Evolutionary conservation across 2,113 vertebrate species (phyloP).

Genomic region (Aviceda subcristata): DNA sequence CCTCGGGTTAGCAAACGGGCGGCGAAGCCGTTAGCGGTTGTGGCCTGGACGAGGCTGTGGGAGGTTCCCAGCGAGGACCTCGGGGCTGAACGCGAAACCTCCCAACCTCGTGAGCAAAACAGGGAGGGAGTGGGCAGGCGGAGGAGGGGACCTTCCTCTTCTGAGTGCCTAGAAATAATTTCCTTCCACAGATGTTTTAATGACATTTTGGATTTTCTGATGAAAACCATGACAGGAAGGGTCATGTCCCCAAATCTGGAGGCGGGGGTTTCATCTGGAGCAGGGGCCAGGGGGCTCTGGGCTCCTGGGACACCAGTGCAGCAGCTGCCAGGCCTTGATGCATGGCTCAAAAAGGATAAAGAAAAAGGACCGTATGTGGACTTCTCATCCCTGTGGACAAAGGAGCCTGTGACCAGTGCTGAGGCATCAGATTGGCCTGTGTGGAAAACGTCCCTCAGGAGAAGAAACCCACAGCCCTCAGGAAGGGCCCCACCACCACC

Average conservation of each 20-base stretch:
- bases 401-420: background rate
- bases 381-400: fast-evolving
- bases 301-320: background rate
- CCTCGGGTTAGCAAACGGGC: fast-evolving
- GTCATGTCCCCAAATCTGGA: background rate
- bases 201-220: background rate
- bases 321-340: background rate
- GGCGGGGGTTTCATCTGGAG: background rate
- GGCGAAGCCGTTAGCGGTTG: fast-evolving
- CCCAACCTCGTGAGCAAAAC: background rate
- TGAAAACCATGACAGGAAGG: background rate
- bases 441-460: background rate
- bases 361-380: background rate
- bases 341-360: background rate
- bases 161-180: background rate
- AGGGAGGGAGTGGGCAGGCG: background rate
- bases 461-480: background rate
- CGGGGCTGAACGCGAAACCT: fast-evolving
- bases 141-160: background rate
- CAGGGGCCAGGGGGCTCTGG: background rate
- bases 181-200: background rate
- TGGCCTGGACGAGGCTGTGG: background rate
- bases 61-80: background rate
- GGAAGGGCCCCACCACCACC: background rate
- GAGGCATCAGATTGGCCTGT: background rate